These are phyloP conservation scores for Marasmarcha lunaedactyla DNA, from an alignment of 2,888 invertebrate genomes.

Conservation along the genomic window DNA sequence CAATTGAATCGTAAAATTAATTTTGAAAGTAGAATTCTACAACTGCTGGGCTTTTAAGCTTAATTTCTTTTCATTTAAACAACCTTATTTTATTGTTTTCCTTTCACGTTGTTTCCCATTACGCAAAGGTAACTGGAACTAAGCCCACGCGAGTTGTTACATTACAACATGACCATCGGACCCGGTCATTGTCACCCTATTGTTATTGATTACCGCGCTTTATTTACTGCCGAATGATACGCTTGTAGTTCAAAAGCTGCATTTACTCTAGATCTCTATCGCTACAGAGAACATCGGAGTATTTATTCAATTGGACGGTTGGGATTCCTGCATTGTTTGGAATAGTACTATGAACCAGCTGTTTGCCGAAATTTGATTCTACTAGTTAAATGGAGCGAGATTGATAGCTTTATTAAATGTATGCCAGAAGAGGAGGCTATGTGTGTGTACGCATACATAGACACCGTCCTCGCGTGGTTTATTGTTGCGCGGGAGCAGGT, in stretches of 20 bases:
- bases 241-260: constrained; percentile 14
- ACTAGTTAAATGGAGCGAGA: constrained; percentile 47
- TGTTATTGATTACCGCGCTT: constrained; percentile 16
- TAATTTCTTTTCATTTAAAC: too few species aligned
- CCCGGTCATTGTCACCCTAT: constrained; percentile 9
- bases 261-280: constrained; percentile 16
- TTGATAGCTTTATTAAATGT: constrained; percentile 29
- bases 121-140: background rate
- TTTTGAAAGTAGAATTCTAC: too few species aligned
- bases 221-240: constrained; percentile 13
- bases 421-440: background rate
- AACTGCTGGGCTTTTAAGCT: too few species aligned
- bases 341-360: constrained; percentile 37
- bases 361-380: constrained; percentile 57
- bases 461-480: background rate
- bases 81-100: too few species aligned
- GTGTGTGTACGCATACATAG: too few species aligned
- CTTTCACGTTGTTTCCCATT: background rate
- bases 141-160: constrained; percentile 15
- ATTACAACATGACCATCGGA: constrained; percentile 3
- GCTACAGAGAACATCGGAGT: constrained; percentile 24
- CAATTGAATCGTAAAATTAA: too few species aligned
- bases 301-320: constrained; percentile 30
- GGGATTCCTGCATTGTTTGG: constrained; percentile 30
- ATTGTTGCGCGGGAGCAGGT: constrained; percentile 2